Evolutionary conservation across 2,113 vertebrate species (phyloP), one percentile per base, ranked within the genome.

Genomic region (Circaetus gallicus): DNA sequence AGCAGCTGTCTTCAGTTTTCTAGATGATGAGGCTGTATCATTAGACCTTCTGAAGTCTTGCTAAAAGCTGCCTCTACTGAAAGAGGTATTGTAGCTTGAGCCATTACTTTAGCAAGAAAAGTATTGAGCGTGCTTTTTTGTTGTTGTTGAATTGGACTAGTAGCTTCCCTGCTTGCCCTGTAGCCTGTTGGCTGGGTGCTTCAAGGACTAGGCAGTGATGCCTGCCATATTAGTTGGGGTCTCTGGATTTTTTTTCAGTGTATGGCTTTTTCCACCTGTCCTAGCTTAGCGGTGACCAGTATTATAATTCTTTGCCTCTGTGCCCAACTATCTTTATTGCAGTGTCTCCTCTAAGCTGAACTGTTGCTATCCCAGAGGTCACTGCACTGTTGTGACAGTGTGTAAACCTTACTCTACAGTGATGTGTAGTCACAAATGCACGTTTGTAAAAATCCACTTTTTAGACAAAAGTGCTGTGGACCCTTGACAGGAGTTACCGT

Each of bases 41-140:
- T 93, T 70, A 70, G 34, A 61, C 22, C 42, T 89, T 65, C 80
- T 90, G 56, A 67, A 91, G 61, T 53, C 61, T 95, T 93, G n/a
- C n/a, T 59, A 65, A 71, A 82, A 86, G 43, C 86, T 86, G 49
- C 34, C 40, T 72, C 34, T 72, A 22, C 61, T 84, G 66, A 86
- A 80, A 82, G 61, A 53, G 22, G 34, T 34, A 17, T 25, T 82
- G n/a, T 34, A 90, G 53, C 65, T 82, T 85, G 78, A 89, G 83
- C 58, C 18, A 34, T 65, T 69, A n/a, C n/a, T 77, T 76, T 19
- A 58, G 63, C 9, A 77, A 11, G 43, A 19, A 36, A 42, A 65
- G 17, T 28, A 47, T 25, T 53, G 49, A 67, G 5, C 0, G 1
- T 36, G 24, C 13, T 72, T 65, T 34, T 28, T 34, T 55, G 6